Conservation (phyloP, 2,113 vertebrate species). For the Hemiprocne comata region DNA sequence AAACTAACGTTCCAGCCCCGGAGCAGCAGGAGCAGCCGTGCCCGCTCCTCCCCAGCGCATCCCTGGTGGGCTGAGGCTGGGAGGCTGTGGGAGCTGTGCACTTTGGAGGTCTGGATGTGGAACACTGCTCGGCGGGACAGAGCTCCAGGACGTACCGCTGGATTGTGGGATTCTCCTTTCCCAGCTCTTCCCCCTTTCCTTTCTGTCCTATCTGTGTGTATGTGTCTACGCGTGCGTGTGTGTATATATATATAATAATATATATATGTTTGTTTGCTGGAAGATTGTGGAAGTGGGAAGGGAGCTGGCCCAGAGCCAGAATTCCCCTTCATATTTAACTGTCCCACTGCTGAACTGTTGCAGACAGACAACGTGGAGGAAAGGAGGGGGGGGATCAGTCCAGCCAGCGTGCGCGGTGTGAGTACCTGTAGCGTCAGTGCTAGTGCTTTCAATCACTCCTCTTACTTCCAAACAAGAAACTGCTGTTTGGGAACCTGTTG, state of each 20-base stretch:
- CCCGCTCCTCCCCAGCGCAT: neutral
- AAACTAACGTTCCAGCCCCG: constrained; percentile 76
- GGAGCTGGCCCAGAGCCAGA: neutral
- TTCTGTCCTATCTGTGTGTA: constrained; percentile 37
- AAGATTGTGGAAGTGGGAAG: constrained; percentile 33
- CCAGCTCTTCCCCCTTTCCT: constrained; percentile 28
- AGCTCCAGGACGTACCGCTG: constrained; percentile 54
- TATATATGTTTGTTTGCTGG: constrained; percentile 35
- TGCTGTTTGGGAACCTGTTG: constrained; percentile 63
- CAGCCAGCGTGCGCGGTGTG: neutral
- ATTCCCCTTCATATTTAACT: neutral
- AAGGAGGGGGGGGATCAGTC: neutral
- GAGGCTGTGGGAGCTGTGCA: constrained; percentile 12
- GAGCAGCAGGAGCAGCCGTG: constrained; percentile 31
- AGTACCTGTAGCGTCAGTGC: neutral
- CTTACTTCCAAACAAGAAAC: neutral
- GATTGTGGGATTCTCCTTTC: constrained; percentile 45
- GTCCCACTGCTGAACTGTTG: neutral
- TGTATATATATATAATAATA: constrained; percentile 40
- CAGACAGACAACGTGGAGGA: neutral
- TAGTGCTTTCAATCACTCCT: constrained; percentile 52
- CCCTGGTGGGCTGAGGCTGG: constrained; percentile 25
- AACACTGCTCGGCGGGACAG: constrained; percentile 29
- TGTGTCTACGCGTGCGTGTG: neutral
- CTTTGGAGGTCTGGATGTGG: constrained; percentile 42